Evolutionary conservation across 1,140 invertebrate genomes (phyloP), one percentile per base, ranked within the genome.

Genomic region (Brachionus rubens): DNA sequence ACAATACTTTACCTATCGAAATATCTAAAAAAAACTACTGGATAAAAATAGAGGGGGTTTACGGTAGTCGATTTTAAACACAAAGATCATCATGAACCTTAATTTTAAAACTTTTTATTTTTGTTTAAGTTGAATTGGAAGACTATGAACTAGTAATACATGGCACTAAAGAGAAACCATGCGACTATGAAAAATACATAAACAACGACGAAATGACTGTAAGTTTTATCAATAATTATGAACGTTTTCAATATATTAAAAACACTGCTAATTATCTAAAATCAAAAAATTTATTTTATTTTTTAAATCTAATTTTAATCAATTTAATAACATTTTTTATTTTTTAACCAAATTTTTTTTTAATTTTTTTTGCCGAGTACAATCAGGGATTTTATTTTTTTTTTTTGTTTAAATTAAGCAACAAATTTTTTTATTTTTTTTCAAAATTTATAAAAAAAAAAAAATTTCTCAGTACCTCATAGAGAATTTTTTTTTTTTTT

Each of bases 121-220:
- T 1, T 12, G 16, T 12, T 16, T 3, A 16, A 9, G 16, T 47
- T 9, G 0, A 41, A 41, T 59, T 75, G 47, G 40, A 21, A 2
- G 48, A 54, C 14, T 75, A 43, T 54, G 28, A 54, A 56, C n/a
- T 75, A 19, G 40, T 41, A 4, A 40, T 75, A 2, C 72, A 75
- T 59, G 72, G 72, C 19, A 75, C 72, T 1, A 54, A 75, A 46
- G 50, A 75, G 3, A 28, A 56, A 10, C 72, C 72, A 41, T 21
- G 19, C 24, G 68, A 72, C 24, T 72, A 72, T 50, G 46, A 72
- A 7, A 72, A 72, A 40, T 72, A 14, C 68, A 43, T 59, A 40
- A 59, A 59, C 19, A 21, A 26, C 36, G 65, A 70, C 16, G 26
- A 70, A 50, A 46, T 26, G 21, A 50, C 41, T 70, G 65, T 70